Evolutionary conservation across 2,113 vertebrate species (phyloP), one percentile per base, ranked within the genome.

Genomic region (Romanogobio albipinnatus): DNA sequence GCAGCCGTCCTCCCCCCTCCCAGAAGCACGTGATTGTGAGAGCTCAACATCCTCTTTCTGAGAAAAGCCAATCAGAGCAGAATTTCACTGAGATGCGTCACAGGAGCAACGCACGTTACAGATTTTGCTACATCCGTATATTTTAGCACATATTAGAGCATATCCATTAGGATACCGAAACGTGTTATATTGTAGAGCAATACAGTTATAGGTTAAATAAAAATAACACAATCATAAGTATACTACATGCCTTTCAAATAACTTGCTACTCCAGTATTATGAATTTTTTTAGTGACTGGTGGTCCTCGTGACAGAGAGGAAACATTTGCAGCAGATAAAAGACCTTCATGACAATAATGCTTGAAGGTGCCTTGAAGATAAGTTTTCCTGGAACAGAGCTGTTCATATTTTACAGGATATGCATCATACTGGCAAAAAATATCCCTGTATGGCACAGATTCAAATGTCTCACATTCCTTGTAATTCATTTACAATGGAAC

Each of bases 41-140:
- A 71, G 43, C 76, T 51, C 66, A 47, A 76, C 71, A 70, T 77
- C 81, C 62, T 81, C 62, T 53, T 51, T 22, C 62, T 19, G 59
- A 39, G 39, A 22, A 45, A 22, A 80, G 43, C 77, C 77, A 80
- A 80, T 80, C 43, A 47, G 8, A 49, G 22, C 51, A 73, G 9
- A 59, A 8, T 15, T 43, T 24, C 10, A 78, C 39, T 43, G 36
- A 79, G n/a, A 26, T 17, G 4, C n/a, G 77, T 79, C 77, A 79
- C 62, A 19, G 24, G 4, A 49, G 43, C 78, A 51, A 2, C 45
- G 49, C 17, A 49, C 13, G 59, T 77, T 1, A 77, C 15, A 36
- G 51, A 43, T n/a, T 81, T 36, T 6, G 1, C 19, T 13, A 51
- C 45, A 66, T 81, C 51, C 61, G 51, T 51, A 33, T 33, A 68